phyloP scores from a whole-genome alignment of 2,797 vertebrate species.

The Novumbra hubbsi region DNA sequence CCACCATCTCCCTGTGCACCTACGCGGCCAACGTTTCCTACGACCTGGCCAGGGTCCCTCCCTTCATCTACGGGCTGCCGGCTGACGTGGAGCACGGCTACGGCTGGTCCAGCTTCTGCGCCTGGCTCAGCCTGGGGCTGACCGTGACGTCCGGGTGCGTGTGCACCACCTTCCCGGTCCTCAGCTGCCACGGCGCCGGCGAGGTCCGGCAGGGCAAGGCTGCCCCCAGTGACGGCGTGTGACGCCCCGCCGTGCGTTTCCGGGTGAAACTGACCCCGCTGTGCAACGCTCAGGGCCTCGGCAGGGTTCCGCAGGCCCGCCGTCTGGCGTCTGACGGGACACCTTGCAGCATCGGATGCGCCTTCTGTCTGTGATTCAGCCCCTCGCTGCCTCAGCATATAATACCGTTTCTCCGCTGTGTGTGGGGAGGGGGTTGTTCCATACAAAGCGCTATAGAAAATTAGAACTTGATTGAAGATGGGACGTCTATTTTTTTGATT shows the following conservation, averaged over 20 bases:
- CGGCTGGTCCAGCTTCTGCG: conserved; percentile 77
- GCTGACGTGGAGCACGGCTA: conserved; percentile 74
- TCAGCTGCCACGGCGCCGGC: conserved; percentile 65
- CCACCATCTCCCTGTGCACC: conserved; percentile 76
- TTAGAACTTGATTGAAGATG: not conserved
- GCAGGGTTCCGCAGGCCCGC: too few species aligned
- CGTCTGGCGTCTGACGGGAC: too few species aligned
- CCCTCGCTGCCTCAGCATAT: not conserved
- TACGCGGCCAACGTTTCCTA: conserved; percentile 76
- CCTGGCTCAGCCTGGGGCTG: conserved; percentile 76
- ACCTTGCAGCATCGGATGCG: not conserved
- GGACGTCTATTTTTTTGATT: not conserved
- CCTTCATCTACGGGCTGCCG: conserved; percentile 75
- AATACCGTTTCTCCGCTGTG: not conserved
- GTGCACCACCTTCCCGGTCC: conserved; percentile 72
- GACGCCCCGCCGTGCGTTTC: not conserved
- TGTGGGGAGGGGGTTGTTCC: not conserved
- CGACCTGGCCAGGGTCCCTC: conserved; percentile 72
- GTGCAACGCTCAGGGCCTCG: not conserved
- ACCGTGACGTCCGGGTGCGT: conserved; percentile 73
- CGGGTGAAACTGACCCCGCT: not conserved
- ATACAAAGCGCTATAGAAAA: not conserved
- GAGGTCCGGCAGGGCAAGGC: conserved; percentile 60
- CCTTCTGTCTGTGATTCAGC: not conserved
- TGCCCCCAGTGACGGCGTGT: not conserved